A percentile compares a stretch with the other conserved stretches of the same genome.
These are phyloP conservation scores for Acrossocheilus wenchowensis DNA, from an alignment of 2,797 vertebrate species.

Conservation along the genomic window DNA sequence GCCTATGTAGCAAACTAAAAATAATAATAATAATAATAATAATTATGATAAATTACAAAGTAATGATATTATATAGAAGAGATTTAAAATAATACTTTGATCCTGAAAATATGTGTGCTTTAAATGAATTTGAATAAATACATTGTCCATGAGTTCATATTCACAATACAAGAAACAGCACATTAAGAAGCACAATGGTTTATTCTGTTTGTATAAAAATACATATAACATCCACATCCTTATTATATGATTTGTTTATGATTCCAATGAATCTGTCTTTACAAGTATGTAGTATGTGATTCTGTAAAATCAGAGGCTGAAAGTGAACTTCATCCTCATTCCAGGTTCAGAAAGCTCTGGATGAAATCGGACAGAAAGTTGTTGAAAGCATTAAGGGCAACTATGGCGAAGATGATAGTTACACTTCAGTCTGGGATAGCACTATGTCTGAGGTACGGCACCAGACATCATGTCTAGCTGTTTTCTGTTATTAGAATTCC, in stretches of 20 bases:
- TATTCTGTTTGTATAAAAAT: background rate
- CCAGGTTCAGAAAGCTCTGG: conserved; percentile 71
- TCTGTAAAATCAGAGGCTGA: background rate
- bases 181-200: background rate
- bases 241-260: background rate
- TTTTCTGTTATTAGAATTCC: background rate
- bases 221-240: background rate
- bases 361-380: conserved; percentile 52
- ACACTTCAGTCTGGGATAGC: conserved; percentile 72
- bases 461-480: too few species aligned
- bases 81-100: background rate
- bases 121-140: background rate
- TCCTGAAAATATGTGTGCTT: background rate
- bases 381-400: conserved; percentile 12
- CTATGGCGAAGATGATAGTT: conserved; percentile 33
- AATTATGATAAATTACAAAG: background rate
- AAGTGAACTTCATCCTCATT: background rate
- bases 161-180: background rate
- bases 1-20: background rate
- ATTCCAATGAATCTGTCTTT: background rate
- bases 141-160: background rate
- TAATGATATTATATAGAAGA: background rate
- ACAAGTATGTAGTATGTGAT: background rate
- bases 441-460: conserved; percentile 78
- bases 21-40: too few species aligned